Percentiles rank a stretch among this genome's conserved stretches.
phyloP scores from a whole-genome alignment of 1,140 invertebrate genomes.

The Papilio polytes region DNA sequence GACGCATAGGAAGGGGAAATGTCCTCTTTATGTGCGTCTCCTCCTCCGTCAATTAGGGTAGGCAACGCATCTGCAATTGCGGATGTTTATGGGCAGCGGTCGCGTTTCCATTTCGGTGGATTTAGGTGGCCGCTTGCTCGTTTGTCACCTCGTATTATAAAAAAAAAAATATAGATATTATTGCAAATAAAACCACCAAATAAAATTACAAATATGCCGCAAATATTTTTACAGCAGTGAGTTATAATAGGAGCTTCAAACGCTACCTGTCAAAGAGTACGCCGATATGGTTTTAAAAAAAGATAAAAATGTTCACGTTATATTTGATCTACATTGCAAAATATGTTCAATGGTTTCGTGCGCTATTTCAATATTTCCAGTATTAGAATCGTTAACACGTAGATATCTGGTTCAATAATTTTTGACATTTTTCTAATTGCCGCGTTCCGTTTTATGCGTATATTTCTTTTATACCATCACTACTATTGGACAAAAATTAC shows the following conservation, averaged over 20 bases:
- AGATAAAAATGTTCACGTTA: constrained; percentile 30
- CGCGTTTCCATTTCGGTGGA: too few species aligned
- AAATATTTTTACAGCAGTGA: constrained; percentile 30
- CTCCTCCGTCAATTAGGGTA: too few species aligned
- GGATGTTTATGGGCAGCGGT: too few species aligned
- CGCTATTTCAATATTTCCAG: constrained; percentile 25
- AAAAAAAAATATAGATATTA: not conserved
- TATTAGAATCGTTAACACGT: constrained; percentile 19
- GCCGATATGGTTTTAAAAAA: constrained; percentile 27
- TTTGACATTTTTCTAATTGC: constrained; percentile 10
- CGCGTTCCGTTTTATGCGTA: not conserved
- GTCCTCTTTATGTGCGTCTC: too few species aligned
- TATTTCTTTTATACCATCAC: not conserved
- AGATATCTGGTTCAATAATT: constrained; percentile 24
- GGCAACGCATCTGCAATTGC: too few species aligned
- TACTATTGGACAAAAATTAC: not conserved
- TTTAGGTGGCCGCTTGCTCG: too few species aligned
- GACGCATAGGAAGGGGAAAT: too few species aligned
- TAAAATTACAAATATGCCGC: not conserved
- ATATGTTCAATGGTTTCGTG: constrained; percentile 28
- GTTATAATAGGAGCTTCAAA: constrained; percentile 30
- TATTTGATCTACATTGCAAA: constrained; percentile 39
- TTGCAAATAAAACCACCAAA: too few species aligned
- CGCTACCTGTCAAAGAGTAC: constrained; percentile 26
- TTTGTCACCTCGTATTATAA: too few species aligned